Evolutionary conservation across 2,113 vertebrate species (phyloP), one percentile per base, ranked within the genome.

Genomic region (Sigmodon hispidus): DNA sequence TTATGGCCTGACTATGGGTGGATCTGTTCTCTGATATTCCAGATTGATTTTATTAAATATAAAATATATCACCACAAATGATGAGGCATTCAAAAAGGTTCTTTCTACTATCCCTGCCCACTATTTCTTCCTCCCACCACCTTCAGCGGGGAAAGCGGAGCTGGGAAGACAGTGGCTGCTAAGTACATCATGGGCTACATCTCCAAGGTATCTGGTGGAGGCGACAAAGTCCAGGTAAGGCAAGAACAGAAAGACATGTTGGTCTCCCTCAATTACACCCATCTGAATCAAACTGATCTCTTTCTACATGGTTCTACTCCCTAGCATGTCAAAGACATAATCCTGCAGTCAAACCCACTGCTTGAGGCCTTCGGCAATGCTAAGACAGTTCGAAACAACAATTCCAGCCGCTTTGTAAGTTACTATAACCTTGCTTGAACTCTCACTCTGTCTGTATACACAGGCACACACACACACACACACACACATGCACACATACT

Each of bases 171-270:
- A 0, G 99, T 99, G 93, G 99, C 99, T 12, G 99, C 99, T 0
- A 99, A 99, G 97, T 99, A 99, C 97, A 99, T 99, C 97, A 99
- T 99, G 99, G 99, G 99, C 85, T 99, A 99, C 98, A 99, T 99
- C 98, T 99, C 99, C 96, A 99, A 99, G 98, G 99, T 99, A 84
- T 99, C 99, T 0, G 99, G 99, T 0, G 99, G 99, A 5, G 99
- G 99, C 8, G 57, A 99, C 1, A 99, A 99, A 98, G 99, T 99
- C 31, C 99, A 99, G 99, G 99, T 99, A 98, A 50, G 95, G 83
- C 9, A 4, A 26, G 29, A 22, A 22, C 24, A n/a, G 85, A 79
- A 87, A 50, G 24, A 36, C 0, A 2, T 48, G 55, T 12, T 34
- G 61, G 34, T 65, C 16, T 31, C 36, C 59, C 59, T 61, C 8